These are phyloP conservation scores for Zoanthus sansibaricus DNA, from an alignment of 92 coral and sea anemone species.

Conservation along the genomic window DNA sequence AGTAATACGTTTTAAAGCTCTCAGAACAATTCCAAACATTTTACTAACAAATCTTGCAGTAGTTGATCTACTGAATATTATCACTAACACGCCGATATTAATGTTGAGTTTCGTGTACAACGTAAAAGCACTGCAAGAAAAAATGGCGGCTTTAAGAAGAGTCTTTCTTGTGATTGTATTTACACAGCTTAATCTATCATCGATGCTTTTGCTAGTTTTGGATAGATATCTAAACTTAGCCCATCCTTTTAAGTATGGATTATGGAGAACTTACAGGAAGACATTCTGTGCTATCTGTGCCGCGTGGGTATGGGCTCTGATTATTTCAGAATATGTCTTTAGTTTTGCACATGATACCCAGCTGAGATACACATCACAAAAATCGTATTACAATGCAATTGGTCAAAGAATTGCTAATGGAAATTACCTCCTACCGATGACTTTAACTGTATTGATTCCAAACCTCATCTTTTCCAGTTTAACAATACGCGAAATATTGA, in stretches of 20 bases:
- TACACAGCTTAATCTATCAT: too few species aligned
- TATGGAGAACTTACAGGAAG: not conserved
- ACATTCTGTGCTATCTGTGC: not conserved
- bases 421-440: not conserved
- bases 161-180: not conserved
- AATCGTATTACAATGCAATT: too few species aligned
- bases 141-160: not conserved
- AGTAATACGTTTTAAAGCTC: not conserved
- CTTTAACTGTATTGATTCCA: not conserved
- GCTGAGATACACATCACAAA: not conserved
- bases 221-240: slow-evolving; percentile 10
- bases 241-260: not conserved
- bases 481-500: not conserved
- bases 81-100: not conserved
- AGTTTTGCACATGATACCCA: not conserved
- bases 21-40: too few species aligned
- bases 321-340: not conserved
- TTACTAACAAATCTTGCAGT: too few species aligned
- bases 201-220: not conserved
- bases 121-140: not conserved
- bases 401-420: not conserved
- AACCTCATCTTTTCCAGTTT: not conserved
- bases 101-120: not conserved
- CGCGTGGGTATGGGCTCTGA: not conserved
- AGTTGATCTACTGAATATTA: too few species aligned